Base-by-base conservation (phyloP, 2,888 invertebrate species). In the Xanthostigma xanthostigma region DNA sequence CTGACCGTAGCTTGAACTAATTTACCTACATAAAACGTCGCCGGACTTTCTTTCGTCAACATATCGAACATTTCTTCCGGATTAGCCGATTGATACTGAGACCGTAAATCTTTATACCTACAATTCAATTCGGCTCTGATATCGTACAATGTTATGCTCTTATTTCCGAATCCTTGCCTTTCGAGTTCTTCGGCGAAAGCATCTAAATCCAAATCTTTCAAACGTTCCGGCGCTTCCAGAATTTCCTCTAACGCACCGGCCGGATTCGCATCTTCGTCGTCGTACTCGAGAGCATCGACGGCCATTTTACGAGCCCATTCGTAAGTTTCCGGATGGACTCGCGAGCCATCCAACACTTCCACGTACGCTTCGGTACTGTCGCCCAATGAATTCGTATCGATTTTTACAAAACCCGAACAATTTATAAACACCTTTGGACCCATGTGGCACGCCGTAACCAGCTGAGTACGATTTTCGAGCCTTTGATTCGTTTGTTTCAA, bases 281-380 rank as follows among this genome's bases (percentile, higher is more conserved):
- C 96, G 59, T 96, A 95, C 60, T 99, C 98, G 43, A 98, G 70
- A 1, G 98, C 98, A 67, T 98, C 98, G 1, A 97, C 95, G 0
- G 98, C 98, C 97, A 98, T 99, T 70, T 99, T 99, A 39, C 97
- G 74, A 0, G 98, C 98, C 97, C 97, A 97, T 62, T 99, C 98
- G 65, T 99, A 99, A 0, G 96, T 94, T 71, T 99, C 98, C 0
- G 97, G 97, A 70, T 98, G 98, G 1, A 98, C 96, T 57, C 98
- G 77, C 0, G 97, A 95, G 0, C 96, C 95, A 62, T 98, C 98
- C 46, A 98, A 70, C 2, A 96, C 93, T 71, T 96, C 88, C 1
- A 95, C 90, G 59, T 94, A 95, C 0, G 91, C 88, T 61, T 95
- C 94, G 0, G 94, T 94, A 62, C 90, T 78, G 59, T 96, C 94